A percentile compares a stretch with the other conserved stretches of the same genome.
phyloP scores from a whole-genome alignment of 1,140 invertebrate species.

The Sminthurinus signatus region DNA sequence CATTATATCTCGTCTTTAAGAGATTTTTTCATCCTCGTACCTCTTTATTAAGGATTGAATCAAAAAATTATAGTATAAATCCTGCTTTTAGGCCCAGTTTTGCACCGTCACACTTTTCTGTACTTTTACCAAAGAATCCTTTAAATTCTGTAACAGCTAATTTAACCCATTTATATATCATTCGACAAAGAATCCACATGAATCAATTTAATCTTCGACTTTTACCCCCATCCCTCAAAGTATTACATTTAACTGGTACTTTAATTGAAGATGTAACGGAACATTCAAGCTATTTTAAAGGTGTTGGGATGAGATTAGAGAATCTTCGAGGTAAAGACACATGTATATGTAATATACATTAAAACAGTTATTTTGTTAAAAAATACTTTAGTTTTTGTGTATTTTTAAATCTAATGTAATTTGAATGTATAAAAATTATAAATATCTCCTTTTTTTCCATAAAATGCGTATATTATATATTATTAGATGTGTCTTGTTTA shows the following conservation, averaged over 20 bases:
- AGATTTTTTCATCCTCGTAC: constrained; percentile 19
- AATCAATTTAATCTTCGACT: constrained; percentile 16
- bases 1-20: constrained; percentile 26
- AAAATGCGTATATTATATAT: too few relatives aligned
- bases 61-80: constrained; percentile 18
- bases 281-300: constrained; percentile 23
- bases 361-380: neutral
- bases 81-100: constrained; percentile 31
- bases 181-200: constrained; percentile 31
- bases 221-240: constrained; percentile 31
- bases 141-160: neutral
- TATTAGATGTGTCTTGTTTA: too few relatives aligned
- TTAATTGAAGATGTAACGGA: constrained; percentile 18
- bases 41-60: constrained; percentile 9
- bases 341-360: too few relatives aligned
- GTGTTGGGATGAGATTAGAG: too few relatives aligned
- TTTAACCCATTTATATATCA: constrained; percentile 30
- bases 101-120: constrained; percentile 16
- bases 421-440: too few relatives aligned
- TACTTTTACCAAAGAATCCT: constrained; percentile 1
- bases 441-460: too few relatives aligned
- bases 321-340: too few relatives aligned
- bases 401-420: too few relatives aligned
- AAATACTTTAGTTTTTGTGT: too few relatives aligned
- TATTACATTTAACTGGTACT: constrained; percentile 26